Base-by-base conservation (phyloP, 2,113 vertebrate genomes). In the Artemisiospiza belli region DNA sequence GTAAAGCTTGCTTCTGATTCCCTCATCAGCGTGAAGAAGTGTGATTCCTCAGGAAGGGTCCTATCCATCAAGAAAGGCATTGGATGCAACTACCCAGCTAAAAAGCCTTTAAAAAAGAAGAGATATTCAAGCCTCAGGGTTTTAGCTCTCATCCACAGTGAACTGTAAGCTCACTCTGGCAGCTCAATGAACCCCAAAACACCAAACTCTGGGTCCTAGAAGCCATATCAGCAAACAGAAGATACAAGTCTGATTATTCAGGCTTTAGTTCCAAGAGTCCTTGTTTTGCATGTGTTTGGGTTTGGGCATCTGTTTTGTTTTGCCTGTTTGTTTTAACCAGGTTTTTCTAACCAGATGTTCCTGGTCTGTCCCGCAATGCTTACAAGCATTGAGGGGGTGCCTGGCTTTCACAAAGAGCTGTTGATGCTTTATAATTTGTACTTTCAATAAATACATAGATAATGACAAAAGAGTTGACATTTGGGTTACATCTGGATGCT, bases 191-290 rank as follows among this genome's bases (percentile, higher is more conserved):
- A 5, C n/a, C n/a, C 15, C 28, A 16, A 81, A 81, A 7, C 25
- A 64, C 30, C 15, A 52, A 19, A 51, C 15, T 33, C 39, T n/a
- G 11, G 5, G 14, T 59, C 44, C 35, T 47, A 59, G 16, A 61
- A 76, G 18, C 28, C 10, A 19, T 0, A 0, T 28, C 55, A 70
- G 17, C 24, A 62, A 43, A 5, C 0, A 3, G 37, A 35, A 74
- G 6, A 11, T 49, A 37, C 9, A 49, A 46, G 8, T 54, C 17
- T 57, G 27, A 35, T 69, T 46, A 20, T 83, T 61, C 33, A 85
- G 44, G 9, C 30, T 63, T 75, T 35, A 39, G 10, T 51, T 86
- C 22, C 19, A 57, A 15, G 16, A 6, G 7, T 47, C 33, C 11
- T 64, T 52, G 6, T 23, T 30, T 4, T 52, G 33, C 8, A 33